Conservation (phyloP, 1,140 invertebrate genomes). For the Carcinoscorpius rotundicauda region DNA sequence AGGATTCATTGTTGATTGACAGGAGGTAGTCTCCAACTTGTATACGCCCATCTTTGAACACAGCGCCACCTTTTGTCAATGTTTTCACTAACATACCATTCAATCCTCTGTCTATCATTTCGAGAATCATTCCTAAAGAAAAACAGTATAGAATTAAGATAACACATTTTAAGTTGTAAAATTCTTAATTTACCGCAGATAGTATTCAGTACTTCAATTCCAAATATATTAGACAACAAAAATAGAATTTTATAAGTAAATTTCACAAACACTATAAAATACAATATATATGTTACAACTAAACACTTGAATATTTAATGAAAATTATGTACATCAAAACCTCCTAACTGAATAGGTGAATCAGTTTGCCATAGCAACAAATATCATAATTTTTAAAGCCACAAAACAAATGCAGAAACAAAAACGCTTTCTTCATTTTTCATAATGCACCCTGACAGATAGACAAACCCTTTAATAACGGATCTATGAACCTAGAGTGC, state of each 20-base stretch:
- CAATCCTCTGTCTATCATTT: conserved; percentile 45
- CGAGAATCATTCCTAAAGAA: conserved; percentile 41
- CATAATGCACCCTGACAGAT: too few relatives aligned
- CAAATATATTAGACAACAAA: not conserved
- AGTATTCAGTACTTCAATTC: not conserved
- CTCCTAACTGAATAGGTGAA: too few relatives aligned
- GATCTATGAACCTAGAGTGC: too few relatives aligned
- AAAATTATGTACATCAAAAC: too few relatives aligned
- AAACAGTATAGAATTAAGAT: conserved; percentile 10
- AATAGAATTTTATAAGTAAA: not conserved
- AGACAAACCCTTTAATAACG: too few relatives aligned
- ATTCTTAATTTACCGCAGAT: not conserved
- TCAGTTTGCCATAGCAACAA: too few relatives aligned
- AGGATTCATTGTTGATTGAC: conserved; percentile 49
- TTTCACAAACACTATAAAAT: not conserved
- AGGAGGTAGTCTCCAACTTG: conserved; percentile 39
- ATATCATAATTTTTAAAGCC: too few relatives aligned
- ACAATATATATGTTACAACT: not conserved
- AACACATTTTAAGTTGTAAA: not conserved
- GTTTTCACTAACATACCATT: conserved; percentile 51
- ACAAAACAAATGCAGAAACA: too few relatives aligned
- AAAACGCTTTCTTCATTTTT: too few relatives aligned
- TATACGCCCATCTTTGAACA: conserved; percentile 45
- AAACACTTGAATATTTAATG: too few relatives aligned
- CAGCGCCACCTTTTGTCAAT: conserved; percentile 41